Evolutionary conservation across 1,140 invertebrate genomes (phyloP).

Genomic region (Micrasema longulum): DNA sequence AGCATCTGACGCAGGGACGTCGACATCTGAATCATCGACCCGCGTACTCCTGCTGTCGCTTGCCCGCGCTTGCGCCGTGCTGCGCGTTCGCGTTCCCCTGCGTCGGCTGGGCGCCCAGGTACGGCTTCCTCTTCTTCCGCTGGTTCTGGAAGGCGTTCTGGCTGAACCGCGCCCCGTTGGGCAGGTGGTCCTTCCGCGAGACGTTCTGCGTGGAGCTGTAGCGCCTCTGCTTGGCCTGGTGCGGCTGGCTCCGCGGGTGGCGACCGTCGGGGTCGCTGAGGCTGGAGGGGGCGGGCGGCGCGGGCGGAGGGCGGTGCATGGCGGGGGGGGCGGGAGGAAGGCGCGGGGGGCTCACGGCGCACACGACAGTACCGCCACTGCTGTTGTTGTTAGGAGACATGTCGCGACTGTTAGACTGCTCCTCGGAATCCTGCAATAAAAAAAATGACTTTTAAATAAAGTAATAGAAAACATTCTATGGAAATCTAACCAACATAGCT

Average conservation of each 20-base stretch:
- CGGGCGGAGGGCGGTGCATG: neutral
- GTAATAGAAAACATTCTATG: no score
- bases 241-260: neutral
- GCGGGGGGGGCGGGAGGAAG: neutral
- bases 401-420: slow-evolving; percentile 38
- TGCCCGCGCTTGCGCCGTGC: neutral
- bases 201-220: slow-evolving; percentile 49
- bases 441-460: neutral
- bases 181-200: slow-evolving; percentile 25
- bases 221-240: slow-evolving; percentile 45
- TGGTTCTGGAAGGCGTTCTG: neutral
- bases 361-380: slow-evolving; percentile 17
- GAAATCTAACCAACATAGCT: no score
- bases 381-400: slow-evolving; percentile 46
- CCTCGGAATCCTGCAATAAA: slow-evolving; percentile 46
- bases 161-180: slow-evolving; percentile 27
- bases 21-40: slow-evolving; percentile 45
- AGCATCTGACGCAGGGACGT: neutral
- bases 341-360: slow-evolving; percentile 8
- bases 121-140: slow-evolving; percentile 49
- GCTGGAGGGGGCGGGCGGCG: slow-evolving; percentile 12
- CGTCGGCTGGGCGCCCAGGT: slow-evolving; percentile 13
- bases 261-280: neutral
- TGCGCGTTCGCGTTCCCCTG: slow-evolving; percentile 8
- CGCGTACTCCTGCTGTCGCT: slow-evolving; percentile 37